Conservation (phyloP, 2,888 invertebrate genomes). For the Sesia bembeciformis region DNA sequence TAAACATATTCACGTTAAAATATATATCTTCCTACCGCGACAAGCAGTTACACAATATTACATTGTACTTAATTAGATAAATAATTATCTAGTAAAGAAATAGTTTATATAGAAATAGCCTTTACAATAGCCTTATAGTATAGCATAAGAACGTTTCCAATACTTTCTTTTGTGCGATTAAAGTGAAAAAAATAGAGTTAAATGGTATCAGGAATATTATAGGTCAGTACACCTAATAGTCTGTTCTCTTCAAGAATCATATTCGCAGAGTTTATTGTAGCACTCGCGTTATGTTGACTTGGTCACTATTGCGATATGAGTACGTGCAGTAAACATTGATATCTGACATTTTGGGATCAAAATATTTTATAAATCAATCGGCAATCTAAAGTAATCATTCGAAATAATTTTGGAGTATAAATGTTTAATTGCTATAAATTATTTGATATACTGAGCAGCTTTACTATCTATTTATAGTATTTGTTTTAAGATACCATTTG, state of each 20-base stretch:
- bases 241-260: too few species aligned
- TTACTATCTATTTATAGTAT: conserved; percentile 66
- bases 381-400: conserved; percentile 26
- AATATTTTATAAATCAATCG: conserved; percentile 26
- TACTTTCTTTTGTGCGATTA: too few species aligned
- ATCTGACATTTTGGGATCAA: conserved; percentile 54
- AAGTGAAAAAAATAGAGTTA: too few species aligned
- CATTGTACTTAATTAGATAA: conserved; percentile 48
- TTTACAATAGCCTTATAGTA: too few species aligned
- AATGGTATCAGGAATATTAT: too few species aligned
- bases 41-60: not conserved
- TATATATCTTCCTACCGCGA: not conserved
- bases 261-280: too few species aligned
- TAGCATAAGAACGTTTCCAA: conserved; percentile 1
- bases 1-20: not conserved
- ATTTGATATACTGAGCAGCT: conserved; percentile 58
- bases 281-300: too few species aligned
- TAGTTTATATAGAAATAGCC: conserved; percentile 29
- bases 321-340: too few species aligned
- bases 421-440: conserved; percentile 21
- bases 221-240: too few species aligned
- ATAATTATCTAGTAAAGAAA: conserved; percentile 26
- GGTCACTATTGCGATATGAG: too few species aligned
- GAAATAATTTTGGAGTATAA: conserved; percentile 6
- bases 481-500: conserved; percentile 69